Evolutionary conservation across 2,797 vertebrate species (phyloP), one percentile per base, ranked within the genome.

Genomic region (Arnoldichthys spilopterus): DNA sequence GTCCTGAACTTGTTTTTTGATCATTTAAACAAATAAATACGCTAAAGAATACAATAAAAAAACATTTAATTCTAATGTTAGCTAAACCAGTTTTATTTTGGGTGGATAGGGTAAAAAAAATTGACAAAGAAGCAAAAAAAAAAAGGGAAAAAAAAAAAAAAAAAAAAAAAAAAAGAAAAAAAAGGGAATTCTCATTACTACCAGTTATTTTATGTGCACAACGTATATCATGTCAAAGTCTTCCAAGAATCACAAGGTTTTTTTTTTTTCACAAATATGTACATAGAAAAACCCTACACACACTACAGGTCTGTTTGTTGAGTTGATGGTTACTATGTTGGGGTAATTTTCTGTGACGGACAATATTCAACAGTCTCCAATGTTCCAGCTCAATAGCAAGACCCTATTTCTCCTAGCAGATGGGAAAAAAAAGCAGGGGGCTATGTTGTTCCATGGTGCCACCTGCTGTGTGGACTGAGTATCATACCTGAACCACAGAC

Each of bases 201-300:
- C 43, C 30, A 69, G 47, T 43, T 43, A 26, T 22, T 66, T 43
- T n/a, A 28, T 68, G 24, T 49, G 40, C 53, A 45, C 68, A 76
- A 58, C 22, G 5, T 28, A 63, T 51, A 20, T 66, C 49, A 70
- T 54, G 63, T 68, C 51, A 76, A 79, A n/a, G 22, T 69, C 43
- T 69, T 45, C 68, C 47, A 32, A 30, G 20, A 64, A 30, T 54
- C 64, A 53, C 63, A 51, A 37, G 32, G 1, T n/a, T n/a, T n/a
- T n/a, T n/a, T n/a, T n/a, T n/a, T n/a, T 47, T 72, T 78, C 72
- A 63, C 70, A 53, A 84, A 51, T 85, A 76, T 85, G 74, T 85
- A 85, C 82, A 85, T 71, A 51, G 34, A 37, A 7, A 45, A 37
- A 37, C 0, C 9, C 64, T 45, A 54, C 8, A 76, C 30, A 66